phyloP scores from a whole-genome alignment of 2,113 vertebrate species.

The Perca flavescens region DNA sequence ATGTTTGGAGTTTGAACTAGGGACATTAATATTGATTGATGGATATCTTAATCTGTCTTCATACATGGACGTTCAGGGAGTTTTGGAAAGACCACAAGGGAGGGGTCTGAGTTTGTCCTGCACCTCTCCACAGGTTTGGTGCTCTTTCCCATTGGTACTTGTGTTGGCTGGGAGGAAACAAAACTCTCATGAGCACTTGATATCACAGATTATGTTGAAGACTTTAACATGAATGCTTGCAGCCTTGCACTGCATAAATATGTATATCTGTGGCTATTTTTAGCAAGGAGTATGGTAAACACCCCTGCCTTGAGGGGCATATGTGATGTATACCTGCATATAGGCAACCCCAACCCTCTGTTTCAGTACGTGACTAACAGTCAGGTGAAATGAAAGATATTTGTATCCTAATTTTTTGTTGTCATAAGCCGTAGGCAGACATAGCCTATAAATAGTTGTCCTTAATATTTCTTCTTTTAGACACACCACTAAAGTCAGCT shows the following conservation, averaged over 20 bases:
- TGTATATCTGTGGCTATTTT: conserved; percentile 12
- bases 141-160: neutral
- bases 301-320: neutral
- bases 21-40: conserved; percentile 61
- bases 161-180: too few relatives aligned
- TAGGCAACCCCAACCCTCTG: neutral
- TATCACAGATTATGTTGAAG: neutral
- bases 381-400: neutral
- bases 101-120: too few relatives aligned
- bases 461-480: conserved; percentile 41
- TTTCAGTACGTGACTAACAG: neutral
- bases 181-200: too few relatives aligned
- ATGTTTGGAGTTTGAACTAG: conserved; percentile 61
- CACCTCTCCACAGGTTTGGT: neutral
- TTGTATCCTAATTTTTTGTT: neutral
- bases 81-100: too few relatives aligned
- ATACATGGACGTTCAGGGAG: conserved; percentile 15
- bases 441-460: conserved; percentile 46
- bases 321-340: neutral
- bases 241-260: neutral
- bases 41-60: conserved; percentile 48
- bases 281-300: conserved; percentile 6
- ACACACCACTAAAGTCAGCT: conserved; percentile 14
- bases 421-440: neutral
- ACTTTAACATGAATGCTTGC: neutral